Evolutionary conservation across 2,888 invertebrate species (phyloP).

Genomic region (Eristalinus aeneus): DNA sequence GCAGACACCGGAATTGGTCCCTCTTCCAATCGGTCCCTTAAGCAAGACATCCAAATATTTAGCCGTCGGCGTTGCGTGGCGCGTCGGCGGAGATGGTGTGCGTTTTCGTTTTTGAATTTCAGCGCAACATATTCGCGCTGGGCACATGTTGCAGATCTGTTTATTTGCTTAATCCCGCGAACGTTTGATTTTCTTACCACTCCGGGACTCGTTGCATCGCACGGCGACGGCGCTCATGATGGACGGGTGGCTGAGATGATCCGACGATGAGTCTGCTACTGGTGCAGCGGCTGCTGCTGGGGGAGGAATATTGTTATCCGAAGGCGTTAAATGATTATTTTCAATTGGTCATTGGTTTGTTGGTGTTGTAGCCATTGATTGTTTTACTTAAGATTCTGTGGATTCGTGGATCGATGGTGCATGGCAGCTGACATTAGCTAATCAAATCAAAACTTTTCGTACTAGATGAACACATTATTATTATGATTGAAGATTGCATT

Average conservation of each 20-base stretch:
- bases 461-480: constrained; percentile 64
- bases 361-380: constrained; percentile 71
- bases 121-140: constrained; percentile 62
- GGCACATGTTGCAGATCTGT: constrained; percentile 67
- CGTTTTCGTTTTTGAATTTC: constrained; percentile 33
- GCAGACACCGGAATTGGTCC: neutral
- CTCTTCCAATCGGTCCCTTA: constrained; percentile 9
- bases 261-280: constrained; percentile 43
- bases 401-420: constrained; percentile 67
- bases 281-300: neutral
- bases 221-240: constrained; percentile 15
- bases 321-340: constrained; percentile 72
- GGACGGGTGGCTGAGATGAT: constrained; percentile 59
- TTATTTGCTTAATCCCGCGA: constrained; percentile 68
- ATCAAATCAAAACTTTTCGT: constrained; percentile 61
- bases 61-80: constrained; percentile 18
- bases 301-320: constrained; percentile 63
- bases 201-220: constrained; percentile 59
- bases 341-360: constrained; percentile 73
- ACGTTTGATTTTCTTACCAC: constrained; percentile 70
- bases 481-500: constrained; percentile 62
- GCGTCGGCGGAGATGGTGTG: neutral
- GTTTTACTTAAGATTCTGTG: constrained; percentile 71
- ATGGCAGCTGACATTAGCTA: constrained; percentile 69
- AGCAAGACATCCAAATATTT: constrained; percentile 68